phyloP scores from a whole-genome alignment of 2,113 vertebrate genomes.

The Pterocles burchelli region DNA sequence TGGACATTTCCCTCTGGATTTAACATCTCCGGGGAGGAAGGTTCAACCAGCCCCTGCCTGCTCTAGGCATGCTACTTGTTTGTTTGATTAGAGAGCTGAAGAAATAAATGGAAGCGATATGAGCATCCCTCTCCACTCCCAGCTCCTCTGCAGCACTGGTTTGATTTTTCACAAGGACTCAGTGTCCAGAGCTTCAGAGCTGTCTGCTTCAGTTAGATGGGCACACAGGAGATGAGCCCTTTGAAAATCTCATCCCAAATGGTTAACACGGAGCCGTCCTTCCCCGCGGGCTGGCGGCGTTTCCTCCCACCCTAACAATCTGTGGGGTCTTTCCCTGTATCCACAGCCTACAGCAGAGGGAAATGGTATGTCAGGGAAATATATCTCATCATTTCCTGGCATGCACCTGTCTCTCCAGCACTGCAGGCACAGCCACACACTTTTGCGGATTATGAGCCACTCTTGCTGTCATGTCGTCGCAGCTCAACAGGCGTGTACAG shows the following conservation, averaged over 20 bases:
- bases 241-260: neutral
- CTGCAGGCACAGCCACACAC: neutral
- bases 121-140: neutral
- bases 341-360: neutral
- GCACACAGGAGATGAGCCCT: neutral
- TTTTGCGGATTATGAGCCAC: neutral
- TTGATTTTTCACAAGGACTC: conserved; percentile 5
- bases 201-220: neutral
- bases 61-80: neutral
- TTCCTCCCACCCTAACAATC: neutral
- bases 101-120: neutral
- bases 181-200: neutral
- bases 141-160: neutral
- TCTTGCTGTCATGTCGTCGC: neutral
- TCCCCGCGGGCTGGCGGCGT: neutral
- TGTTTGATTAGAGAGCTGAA: neutral
- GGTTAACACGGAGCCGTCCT: neutral
- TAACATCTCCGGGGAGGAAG: neutral
- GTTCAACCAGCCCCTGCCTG: neutral
- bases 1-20: neutral
- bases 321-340: neutral
- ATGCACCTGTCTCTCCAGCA: neutral
- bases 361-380: neutral
- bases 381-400: neutral
- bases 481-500: conserved; percentile 2